Percentiles rank a stretch among this genome's conserved stretches.
Conservation (phyloP, 2,888 invertebrate genomes). For the Teinopalpus imperialis region DNA sequence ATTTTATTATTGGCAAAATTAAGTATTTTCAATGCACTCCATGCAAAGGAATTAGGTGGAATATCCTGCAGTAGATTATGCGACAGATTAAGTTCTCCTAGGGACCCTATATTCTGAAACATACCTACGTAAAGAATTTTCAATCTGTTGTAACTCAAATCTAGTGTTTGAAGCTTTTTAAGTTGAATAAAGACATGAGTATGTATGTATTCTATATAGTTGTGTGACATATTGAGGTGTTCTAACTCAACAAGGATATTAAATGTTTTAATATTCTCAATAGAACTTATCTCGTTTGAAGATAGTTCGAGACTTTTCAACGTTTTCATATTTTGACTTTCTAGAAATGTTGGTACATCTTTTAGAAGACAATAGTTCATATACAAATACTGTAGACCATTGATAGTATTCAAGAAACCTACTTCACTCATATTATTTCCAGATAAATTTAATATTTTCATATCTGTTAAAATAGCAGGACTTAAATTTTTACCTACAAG, state of each 20-base stretch:
- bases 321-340: neutral
- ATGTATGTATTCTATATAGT: conserved; percentile 1
- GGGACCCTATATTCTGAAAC: conserved; percentile 28
- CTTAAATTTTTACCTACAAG: neutral
- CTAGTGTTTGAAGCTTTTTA: conserved; percentile 25
- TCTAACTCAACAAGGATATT: neutral
- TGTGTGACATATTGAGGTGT: neutral
- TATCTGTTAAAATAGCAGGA: conserved; percentile 27
- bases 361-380: neutral
- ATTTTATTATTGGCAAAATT: conserved; percentile 30
- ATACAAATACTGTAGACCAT: conserved; percentile 19
- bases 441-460: conserved; percentile 38
- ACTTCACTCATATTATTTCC: conserved; percentile 38
- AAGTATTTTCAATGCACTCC: conserved; percentile 26
- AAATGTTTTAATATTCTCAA: neutral
- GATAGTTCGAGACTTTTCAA: neutral
- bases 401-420: conserved; percentile 28
- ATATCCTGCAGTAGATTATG: conserved; percentile 27
- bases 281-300: neutral
- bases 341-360: neutral
- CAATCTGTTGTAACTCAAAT: conserved; percentile 28
- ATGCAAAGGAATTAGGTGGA: conserved; percentile 15
- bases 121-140: conserved; percentile 23
- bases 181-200: neutral
- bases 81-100: conserved; percentile 29